Conservation (phyloP, 2,797 vertebrate species). For the Ctenopoma multispine region DNA sequence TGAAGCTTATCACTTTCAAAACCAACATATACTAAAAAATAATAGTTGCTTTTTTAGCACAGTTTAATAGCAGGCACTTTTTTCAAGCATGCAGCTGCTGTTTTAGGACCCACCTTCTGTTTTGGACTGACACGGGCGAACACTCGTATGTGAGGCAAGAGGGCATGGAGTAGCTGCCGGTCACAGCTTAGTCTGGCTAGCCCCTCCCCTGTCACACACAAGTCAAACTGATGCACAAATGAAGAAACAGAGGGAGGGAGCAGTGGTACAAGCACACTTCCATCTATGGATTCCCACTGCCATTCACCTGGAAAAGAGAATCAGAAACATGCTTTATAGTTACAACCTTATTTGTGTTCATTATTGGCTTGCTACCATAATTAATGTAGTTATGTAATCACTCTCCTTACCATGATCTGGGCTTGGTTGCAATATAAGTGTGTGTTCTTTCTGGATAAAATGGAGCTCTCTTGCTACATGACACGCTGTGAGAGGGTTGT, state of each 20-base stretch:
- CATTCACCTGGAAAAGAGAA: slow-evolving; percentile 82
- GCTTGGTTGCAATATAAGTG: slow-evolving; percentile 89
- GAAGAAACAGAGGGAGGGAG: slow-evolving; percentile 74
- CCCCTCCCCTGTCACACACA: slow-evolving; percentile 94
- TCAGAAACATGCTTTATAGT: slow-evolving; percentile 1
- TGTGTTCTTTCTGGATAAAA: slow-evolving; percentile 91
- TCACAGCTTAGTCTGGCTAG: slow-evolving; percentile 84
- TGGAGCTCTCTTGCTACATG: slow-evolving; percentile 95
- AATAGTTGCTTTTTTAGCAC: no score
- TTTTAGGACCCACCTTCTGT: slow-evolving; percentile 89
- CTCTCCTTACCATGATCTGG: slow-evolving; percentile 74
- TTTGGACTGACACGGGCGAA: slow-evolving; percentile 97
- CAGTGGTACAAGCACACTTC: slow-evolving; percentile 79
- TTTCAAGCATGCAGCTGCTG: neutral
- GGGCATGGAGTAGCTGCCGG: slow-evolving; percentile 79
- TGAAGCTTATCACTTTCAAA: neutral
- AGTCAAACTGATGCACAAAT: slow-evolving; percentile 84
- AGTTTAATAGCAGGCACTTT: no score
- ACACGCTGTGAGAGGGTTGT: slow-evolving; percentile 95
- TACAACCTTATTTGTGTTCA: neutral
- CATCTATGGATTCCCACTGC: slow-evolving; percentile 92
- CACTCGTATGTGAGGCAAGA: slow-evolving; percentile 92
- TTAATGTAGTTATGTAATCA: neutral
- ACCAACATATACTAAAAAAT: neutral
- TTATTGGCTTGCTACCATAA: slow-evolving; percentile 1